A percentile compares a stretch with the other conserved stretches of the same genome.
These are phyloP conservation scores for Drosophila truncata DNA, from an alignment of 1,140 invertebrate species.

Conservation along the genomic window DNA sequence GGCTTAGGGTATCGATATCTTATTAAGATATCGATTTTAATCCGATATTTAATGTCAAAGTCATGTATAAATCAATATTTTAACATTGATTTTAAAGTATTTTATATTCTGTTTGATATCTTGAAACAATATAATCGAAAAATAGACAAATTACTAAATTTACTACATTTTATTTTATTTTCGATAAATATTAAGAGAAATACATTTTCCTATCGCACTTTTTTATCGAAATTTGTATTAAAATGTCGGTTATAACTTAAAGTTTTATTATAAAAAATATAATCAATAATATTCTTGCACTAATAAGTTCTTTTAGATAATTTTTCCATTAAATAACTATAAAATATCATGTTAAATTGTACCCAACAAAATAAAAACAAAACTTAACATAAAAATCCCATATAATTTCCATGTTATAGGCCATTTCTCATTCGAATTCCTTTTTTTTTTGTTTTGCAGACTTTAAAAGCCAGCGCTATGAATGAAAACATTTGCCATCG, in stretches of 20 bases:
- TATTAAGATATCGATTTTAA: too few relatives aligned
- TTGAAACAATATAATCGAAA: background rate
- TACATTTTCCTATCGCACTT: too few relatives aligned
- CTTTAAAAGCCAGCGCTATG: slow-evolving; percentile 38
- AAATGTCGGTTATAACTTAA: too few relatives aligned
- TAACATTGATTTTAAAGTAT: too few relatives aligned
- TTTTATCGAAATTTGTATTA: too few relatives aligned
- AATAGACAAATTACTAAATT: background rate
- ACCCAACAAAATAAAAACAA: background rate
- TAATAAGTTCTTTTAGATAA: too few relatives aligned
- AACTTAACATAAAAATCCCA: background rate
- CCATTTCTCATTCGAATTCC: slow-evolving; percentile 26
- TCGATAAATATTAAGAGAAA: too few relatives aligned
- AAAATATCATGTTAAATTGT: background rate
- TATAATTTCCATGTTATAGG: background rate
- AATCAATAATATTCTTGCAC: too few relatives aligned
- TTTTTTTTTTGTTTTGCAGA: background rate
- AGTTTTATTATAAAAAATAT: too few relatives aligned
- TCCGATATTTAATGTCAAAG: background rate
- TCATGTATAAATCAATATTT: background rate
- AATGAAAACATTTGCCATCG: slow-evolving; percentile 70
- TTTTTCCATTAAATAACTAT: background rate
- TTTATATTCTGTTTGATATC: background rate
- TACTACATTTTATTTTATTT: too few relatives aligned
- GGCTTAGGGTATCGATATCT: too few relatives aligned